A percentile compares a stretch with the other conserved stretches of the same genome.
These are phyloP conservation scores for Semicossyphus pulcher DNA, from an alignment of 2,113 vertebrate species.

Conservation along the genomic window DNA sequence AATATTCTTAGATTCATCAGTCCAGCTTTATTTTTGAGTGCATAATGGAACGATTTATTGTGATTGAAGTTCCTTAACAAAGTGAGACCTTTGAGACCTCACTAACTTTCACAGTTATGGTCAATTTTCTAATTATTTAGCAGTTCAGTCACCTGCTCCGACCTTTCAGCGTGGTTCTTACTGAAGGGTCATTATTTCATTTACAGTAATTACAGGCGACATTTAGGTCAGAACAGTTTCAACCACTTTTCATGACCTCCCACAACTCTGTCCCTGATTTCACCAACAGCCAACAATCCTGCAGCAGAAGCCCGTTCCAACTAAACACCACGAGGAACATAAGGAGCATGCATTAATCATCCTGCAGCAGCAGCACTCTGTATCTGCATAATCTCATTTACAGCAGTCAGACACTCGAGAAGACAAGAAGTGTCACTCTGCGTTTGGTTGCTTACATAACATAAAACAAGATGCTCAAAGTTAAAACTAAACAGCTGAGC, in stretches of 20 bases:
- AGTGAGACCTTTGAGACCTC: not conserved
- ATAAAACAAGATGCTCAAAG: slow-evolving; percentile 54
- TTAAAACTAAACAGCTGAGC: slow-evolving; percentile 70
- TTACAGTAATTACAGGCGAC: slow-evolving; percentile 27
- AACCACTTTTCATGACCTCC: slow-evolving; percentile 1
- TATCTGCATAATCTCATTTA: slow-evolving; percentile 16
- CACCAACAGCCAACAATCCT: slow-evolving; percentile 9
- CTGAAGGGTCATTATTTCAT: slow-evolving; percentile 23
- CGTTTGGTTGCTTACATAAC: slow-evolving; percentile 31
- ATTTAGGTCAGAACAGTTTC: not conserved
- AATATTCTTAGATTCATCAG: no score
- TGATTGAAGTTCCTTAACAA: not conserved
- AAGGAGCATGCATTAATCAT: not conserved
- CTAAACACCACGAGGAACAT: not conserved
- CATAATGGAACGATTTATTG: no score
- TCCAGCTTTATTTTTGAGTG: no score
- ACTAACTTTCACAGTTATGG: not conserved
- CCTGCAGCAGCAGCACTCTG: not conserved
- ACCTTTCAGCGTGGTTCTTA: not conserved
- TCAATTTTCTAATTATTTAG: not conserved
- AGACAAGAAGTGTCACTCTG: slow-evolving; percentile 29
- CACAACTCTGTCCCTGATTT: not conserved
- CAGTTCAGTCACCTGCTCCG: not conserved
- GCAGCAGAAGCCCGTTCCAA: not conserved
- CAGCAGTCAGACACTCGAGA: slow-evolving; percentile 5